Percentiles rank a stretch among this genome's conserved stretches.
phyloP scores from a whole-genome alignment of 2,888 invertebrate species.

The Podabrus alpinus region DNA sequence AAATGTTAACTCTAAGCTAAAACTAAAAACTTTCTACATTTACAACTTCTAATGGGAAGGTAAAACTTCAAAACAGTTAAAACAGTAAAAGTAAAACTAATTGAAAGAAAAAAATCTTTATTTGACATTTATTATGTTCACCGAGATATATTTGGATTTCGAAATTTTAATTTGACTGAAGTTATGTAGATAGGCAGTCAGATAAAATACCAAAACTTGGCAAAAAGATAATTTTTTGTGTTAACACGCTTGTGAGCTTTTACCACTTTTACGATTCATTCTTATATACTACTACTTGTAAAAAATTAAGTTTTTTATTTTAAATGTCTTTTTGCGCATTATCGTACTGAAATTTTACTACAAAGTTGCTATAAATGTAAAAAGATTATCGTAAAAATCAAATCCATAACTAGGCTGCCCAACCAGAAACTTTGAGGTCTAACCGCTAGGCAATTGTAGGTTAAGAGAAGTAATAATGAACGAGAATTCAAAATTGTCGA shows the following conservation, averaged over 20 bases:
- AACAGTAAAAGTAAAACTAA: constrained; percentile 21
- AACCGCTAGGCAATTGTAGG: too few species aligned
- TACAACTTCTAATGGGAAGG: constrained; percentile 29
- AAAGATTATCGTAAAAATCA: neutral
- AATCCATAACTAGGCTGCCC: neutral
- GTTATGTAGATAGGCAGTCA: neutral
- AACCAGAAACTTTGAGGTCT: neutral
- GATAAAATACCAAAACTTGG: neutral
- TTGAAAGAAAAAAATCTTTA: constrained; percentile 12
- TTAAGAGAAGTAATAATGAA: too few species aligned
- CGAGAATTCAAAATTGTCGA: too few species aligned
- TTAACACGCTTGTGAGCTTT: neutral
- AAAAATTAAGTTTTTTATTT: neutral
- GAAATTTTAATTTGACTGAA: neutral
- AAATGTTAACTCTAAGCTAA: constrained; percentile 24
- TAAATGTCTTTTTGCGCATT: neutral
- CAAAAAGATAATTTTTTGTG: neutral
- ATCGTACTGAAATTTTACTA: neutral
- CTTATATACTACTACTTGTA: neutral
- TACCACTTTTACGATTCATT: neutral
- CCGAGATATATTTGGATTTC: constrained; percentile 10
- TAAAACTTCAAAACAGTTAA: constrained; percentile 25
- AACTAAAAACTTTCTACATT: constrained; percentile 30
- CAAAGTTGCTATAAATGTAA: neutral
- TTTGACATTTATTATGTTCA: constrained; percentile 13